These are phyloP conservation scores for Trialeurodes vaporariorum DNA, from an alignment of 1,140 invertebrate genomes.

Conservation along the genomic window DNA sequence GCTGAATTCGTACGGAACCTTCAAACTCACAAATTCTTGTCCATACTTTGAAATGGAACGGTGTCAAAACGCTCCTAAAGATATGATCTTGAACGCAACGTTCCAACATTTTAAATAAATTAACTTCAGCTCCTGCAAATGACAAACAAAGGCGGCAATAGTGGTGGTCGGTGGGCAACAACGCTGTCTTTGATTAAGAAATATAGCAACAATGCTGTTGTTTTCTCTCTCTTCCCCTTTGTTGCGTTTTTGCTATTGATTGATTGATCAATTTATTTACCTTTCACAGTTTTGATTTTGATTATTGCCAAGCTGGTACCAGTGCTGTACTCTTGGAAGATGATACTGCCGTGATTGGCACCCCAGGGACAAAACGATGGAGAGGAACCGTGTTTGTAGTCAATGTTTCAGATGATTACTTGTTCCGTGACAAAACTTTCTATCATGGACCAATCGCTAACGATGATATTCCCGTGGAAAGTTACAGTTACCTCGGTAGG, in stretches of 20 bases:
- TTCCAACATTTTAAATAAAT: no score
- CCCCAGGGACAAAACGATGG: slow-evolving; percentile 80
- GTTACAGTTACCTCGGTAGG: slow-evolving; percentile 79
- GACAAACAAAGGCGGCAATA: no score
- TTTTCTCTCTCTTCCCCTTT: neutral
- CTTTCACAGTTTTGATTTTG: slow-evolving; percentile 46
- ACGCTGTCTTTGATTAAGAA: neutral
- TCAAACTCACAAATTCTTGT: no score
- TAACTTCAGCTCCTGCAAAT: no score
- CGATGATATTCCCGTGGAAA: slow-evolving; percentile 58
- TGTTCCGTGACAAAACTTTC: slow-evolving; percentile 61
- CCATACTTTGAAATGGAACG: no score
- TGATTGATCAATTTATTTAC: neutral
- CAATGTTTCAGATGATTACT: slow-evolving; percentile 57
- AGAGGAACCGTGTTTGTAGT: slow-evolving; percentile 73
- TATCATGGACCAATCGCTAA: slow-evolving; percentile 55
- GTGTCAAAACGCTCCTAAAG: no score
- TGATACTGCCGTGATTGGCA: slow-evolving; percentile 67
- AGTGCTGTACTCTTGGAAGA: slow-evolving; percentile 67
- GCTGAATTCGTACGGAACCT: no score
- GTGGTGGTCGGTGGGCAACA: no score
- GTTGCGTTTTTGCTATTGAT: neutral
- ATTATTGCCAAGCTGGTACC: slow-evolving; percentile 86
- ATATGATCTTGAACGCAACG: no score
- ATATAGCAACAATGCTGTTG: neutral